Evolutionary conservation across 92 coral and sea anemone species (phyloP).

Genomic region (Parazoanthus atlanticus): DNA sequence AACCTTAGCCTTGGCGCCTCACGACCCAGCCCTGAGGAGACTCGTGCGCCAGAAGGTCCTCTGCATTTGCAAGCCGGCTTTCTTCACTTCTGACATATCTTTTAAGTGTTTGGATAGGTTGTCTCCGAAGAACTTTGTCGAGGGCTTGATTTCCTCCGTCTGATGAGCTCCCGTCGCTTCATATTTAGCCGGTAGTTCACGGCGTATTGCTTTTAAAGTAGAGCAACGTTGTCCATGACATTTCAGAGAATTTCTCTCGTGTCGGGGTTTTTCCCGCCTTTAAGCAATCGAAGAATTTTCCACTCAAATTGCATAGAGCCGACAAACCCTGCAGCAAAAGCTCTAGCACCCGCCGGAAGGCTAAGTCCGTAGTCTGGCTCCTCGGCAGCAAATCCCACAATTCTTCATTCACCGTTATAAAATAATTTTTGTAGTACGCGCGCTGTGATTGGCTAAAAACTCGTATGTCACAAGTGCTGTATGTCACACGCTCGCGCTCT

Average conservation of each 20-base stretch:
- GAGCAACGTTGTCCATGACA: slow-evolving; percentile 26
- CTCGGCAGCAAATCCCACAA: slow-evolving; percentile 30
- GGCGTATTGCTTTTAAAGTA: slow-evolving; percentile 8
- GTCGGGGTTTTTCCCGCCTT: background rate
- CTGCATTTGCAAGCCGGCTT: slow-evolving; percentile 46
- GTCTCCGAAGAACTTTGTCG: slow-evolving; percentile 45
- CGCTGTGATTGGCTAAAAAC: too few species aligned
- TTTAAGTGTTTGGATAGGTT: slow-evolving; percentile 40
- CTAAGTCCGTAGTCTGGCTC: slow-evolving; percentile 39
- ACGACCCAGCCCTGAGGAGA: slow-evolving; percentile 15
- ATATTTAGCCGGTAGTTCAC: slow-evolving; percentile 27
- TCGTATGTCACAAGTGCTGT: too few species aligned
- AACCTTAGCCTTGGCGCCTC: slow-evolving; percentile 41
- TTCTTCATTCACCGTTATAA: slow-evolving; percentile 37
- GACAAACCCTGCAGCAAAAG: too few species aligned
- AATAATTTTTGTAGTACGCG: too few species aligned
- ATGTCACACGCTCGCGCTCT: too few species aligned
- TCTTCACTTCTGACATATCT: slow-evolving; percentile 51
- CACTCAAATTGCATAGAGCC: too few species aligned
- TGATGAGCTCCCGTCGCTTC: slow-evolving; percentile 46
- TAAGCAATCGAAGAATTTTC: too few species aligned
- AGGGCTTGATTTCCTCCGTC: slow-evolving; percentile 29
- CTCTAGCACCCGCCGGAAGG: slow-evolving; percentile 28
- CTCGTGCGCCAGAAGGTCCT: background rate
- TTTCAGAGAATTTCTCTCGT: background rate